Percentiles rank a stretch among this genome's conserved stretches.
These are phyloP conservation scores for Apogon talboti DNA, from an alignment of 2,797 vertebrate species.

Conservation along the genomic window DNA sequence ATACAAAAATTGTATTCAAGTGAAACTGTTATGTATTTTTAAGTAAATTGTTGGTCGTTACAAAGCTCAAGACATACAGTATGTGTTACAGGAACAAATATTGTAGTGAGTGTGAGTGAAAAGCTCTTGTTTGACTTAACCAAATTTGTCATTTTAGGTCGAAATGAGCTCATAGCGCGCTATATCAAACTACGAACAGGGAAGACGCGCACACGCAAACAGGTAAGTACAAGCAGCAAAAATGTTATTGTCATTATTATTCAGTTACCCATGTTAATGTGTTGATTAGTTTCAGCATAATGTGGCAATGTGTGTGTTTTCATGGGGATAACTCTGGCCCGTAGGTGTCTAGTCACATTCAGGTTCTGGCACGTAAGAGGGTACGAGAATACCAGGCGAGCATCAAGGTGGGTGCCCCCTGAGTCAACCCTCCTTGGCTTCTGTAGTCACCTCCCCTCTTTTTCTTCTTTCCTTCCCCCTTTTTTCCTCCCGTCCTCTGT, in stretches of 20 bases:
- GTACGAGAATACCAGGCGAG: slow-evolving; percentile 98
- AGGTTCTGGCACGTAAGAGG: slow-evolving; percentile 99
- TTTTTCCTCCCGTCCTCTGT: slow-evolving; percentile 53
- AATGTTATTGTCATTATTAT: background rate
- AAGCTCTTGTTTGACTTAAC: slow-evolving; percentile 4
- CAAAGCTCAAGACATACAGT: too few species aligned
- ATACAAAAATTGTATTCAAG: too few species aligned
- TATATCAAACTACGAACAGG: slow-evolving; percentile 96
- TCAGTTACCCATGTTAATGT: background rate
- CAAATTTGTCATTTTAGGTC: slow-evolving; percentile 80
- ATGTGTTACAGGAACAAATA: background rate
- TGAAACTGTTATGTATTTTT: too few species aligned
- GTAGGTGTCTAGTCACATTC: slow-evolving; percentile 99
- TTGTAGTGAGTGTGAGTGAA: background rate
- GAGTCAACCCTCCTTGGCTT: slow-evolving; percentile 65
- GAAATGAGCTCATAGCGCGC: slow-evolving; percentile 95
- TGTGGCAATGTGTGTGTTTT: slow-evolving; percentile 60
- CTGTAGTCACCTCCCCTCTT: slow-evolving; percentile 80
- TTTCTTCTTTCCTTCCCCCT: slow-evolving; percentile 73
- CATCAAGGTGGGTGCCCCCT: slow-evolving; percentile 91
- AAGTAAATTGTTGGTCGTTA: too few species aligned
- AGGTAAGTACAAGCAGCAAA: slow-evolving; percentile 85
- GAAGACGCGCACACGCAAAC: slow-evolving; percentile 95
- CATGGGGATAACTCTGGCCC: slow-evolving; percentile 63
- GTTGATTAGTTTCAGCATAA: slow-evolving; percentile 17